phyloP scores from a whole-genome alignment of 2,888 invertebrate species.

The Sesamia inferens region DNA sequence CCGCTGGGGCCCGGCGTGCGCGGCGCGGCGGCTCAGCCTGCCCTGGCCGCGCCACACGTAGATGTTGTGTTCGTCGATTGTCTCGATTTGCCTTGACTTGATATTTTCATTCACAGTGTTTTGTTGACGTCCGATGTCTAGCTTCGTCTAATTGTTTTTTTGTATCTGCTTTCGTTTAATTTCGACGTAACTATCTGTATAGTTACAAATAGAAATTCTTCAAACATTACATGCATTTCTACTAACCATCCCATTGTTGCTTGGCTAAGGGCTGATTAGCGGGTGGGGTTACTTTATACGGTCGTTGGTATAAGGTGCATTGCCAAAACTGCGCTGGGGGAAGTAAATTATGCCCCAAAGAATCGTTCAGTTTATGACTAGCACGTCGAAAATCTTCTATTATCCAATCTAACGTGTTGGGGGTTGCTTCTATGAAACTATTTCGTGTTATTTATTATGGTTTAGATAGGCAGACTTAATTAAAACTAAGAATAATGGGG shows the following conservation, averaged over 20 bases:
- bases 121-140: constrained; percentile 78
- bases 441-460: neutral
- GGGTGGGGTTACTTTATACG: constrained; percentile 27
- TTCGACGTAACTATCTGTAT: constrained; percentile 59
- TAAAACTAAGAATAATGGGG: neutral
- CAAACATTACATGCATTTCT: constrained; percentile 39
- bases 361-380: neutral
- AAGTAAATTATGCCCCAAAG: constrained; percentile 21
- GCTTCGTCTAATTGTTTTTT: constrained; percentile 70
- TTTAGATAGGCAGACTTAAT: neutral
- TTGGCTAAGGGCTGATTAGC: constrained; percentile 36
- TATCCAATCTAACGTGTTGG: neutral
- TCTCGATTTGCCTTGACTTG: constrained; percentile 76
- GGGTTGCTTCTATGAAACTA: neutral
- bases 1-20: constrained; percentile 46
- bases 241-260: constrained; percentile 37
- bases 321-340: constrained; percentile 29
- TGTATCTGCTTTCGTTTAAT: constrained; percentile 77
- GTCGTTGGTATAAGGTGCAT: constrained; percentile 18
- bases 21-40: constrained; percentile 67
- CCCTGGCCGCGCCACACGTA: constrained; percentile 68
- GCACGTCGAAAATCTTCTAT: neutral
- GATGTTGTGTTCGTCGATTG: constrained; percentile 78
- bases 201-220: constrained; percentile 42
- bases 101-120: constrained; percentile 87